phyloP scores from a whole-genome alignment of 2,888 invertebrate species.

The Melanchra persicariae region DNA sequence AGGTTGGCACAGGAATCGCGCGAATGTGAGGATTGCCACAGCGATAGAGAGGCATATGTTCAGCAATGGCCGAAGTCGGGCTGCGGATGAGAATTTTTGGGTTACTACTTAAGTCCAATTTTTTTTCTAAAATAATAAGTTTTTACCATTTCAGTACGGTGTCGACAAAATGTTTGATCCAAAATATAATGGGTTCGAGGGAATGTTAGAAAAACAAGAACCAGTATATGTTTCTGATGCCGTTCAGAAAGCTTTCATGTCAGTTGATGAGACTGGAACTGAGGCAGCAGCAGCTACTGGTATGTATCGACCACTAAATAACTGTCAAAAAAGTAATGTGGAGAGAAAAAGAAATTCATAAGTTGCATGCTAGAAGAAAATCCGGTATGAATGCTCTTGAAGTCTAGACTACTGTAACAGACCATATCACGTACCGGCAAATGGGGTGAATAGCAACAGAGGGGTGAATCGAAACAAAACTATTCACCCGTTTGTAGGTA shows the following conservation, averaged over 20 bases:
- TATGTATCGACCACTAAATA: slow-evolving; percentile 59
- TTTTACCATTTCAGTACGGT: slow-evolving; percentile 63
- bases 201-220: slow-evolving; percentile 67
- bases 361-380: background rate
- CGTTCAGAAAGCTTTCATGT: slow-evolving; percentile 74
- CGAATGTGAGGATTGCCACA: too few relatives aligned
- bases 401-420: too few relatives aligned
- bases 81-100: too few relatives aligned
- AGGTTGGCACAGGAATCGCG: too few relatives aligned
- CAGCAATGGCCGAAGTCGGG: too few relatives aligned
- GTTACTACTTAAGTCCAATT: background rate
- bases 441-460: too few relatives aligned
- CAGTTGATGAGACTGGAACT: slow-evolving; percentile 76
- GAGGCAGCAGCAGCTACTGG: slow-evolving; percentile 81
- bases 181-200: slow-evolving; percentile 63
- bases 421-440: too few relatives aligned
- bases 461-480: too few relatives aligned
- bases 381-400: background rate
- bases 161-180: slow-evolving; percentile 68
- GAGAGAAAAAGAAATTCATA: background rate
- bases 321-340: background rate
- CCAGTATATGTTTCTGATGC: slow-evolving; percentile 67
- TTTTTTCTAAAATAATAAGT: background rate
- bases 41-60: too few relatives aligned
- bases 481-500: too few relatives aligned